Evolutionary conservation across 2,888 invertebrate genomes (phyloP).

Genomic region (Epinotia ramella): DNA sequence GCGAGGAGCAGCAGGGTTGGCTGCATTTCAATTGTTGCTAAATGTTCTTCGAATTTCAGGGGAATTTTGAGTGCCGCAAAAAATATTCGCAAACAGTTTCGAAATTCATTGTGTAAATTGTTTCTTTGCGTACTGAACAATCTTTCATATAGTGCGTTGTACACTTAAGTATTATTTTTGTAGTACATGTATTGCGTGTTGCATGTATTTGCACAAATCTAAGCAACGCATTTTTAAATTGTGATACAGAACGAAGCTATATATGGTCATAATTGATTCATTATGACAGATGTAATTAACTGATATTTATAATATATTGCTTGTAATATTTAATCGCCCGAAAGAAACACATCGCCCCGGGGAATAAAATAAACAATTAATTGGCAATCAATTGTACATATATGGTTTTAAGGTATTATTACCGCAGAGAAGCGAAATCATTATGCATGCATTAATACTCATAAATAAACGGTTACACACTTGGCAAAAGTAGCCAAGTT

Average conservation of each 20-base stretch:
- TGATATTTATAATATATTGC: background rate
- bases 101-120: background rate
- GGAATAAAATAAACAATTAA: background rate
- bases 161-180: background rate
- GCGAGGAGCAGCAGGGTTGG: slow-evolving; percentile 5
- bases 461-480: too few species aligned
- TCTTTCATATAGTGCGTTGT: background rate
- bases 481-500: too few species aligned
- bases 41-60: background rate
- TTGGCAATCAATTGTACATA: background rate
- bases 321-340: background rate
- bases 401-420: background rate
- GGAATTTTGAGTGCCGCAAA: background rate
- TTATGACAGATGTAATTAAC: background rate
- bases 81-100: background rate
- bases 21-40: background rate
- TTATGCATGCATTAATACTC: background rate
- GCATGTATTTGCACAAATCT: background rate
- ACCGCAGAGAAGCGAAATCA: background rate
- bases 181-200: background rate
- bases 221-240: background rate
- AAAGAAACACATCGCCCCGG: background rate
- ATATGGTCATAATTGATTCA: background rate
- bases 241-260: background rate
- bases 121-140: background rate